phyloP scores from a whole-genome alignment of 2,797 vertebrate species.

The Thripadectes ignobilis region DNA sequence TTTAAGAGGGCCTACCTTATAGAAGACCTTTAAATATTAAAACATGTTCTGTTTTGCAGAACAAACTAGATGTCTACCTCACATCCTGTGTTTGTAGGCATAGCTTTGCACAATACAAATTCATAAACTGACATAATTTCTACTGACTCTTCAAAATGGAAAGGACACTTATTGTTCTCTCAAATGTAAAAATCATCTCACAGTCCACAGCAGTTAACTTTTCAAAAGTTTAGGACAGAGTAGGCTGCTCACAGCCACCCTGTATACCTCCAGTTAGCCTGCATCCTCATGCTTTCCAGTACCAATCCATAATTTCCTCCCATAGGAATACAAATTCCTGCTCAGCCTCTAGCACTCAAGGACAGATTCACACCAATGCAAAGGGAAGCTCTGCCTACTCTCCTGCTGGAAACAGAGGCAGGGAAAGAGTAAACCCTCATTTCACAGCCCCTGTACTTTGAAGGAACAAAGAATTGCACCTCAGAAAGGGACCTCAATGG shows the following conservation, averaged over 20 bases:
- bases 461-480: not conserved
- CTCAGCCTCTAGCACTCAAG: not conserved
- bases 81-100: not conserved
- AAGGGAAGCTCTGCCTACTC: not conserved
- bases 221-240: not conserved
- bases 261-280: not conserved
- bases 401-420: not conserved
- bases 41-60: not conserved
- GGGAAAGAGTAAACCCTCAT: not conserved
- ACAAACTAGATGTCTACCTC: not conserved
- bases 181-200: not conserved
- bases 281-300: not conserved
- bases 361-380: not conserved
- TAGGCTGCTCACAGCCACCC: not conserved
- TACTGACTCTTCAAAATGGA: not conserved
- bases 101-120: not conserved
- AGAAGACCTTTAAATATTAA: not conserved
- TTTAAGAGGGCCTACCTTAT: not conserved
- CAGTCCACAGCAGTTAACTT: fast-evolving
- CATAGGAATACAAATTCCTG: not conserved
- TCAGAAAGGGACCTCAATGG: not conserved
- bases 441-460: not conserved
- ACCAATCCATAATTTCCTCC: not conserved
- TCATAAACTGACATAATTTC: not conserved
- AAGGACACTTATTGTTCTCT: not conserved